Evolutionary conservation across 2,888 invertebrate species (phyloP).

Genomic region (Rugalucina vietnamica): DNA sequence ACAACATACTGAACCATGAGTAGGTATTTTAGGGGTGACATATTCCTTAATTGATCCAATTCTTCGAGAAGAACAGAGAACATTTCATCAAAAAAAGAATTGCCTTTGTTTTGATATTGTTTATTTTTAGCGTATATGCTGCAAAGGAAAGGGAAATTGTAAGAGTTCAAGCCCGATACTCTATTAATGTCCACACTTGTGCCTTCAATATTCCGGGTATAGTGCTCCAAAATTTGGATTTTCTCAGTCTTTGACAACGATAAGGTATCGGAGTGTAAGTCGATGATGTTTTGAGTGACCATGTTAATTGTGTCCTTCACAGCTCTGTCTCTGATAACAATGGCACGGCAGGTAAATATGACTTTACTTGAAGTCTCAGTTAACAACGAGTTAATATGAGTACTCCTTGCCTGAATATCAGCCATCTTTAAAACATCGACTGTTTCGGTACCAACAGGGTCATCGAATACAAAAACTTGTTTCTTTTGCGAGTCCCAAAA

Average conservation of each 20-base stretch:
- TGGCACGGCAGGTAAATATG: background rate
- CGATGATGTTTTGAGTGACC: background rate
- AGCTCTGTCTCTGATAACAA: background rate
- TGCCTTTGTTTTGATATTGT: background rate
- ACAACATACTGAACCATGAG: background rate
- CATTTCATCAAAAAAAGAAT: background rate
- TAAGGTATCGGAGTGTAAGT: background rate
- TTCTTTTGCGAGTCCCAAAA: background rate
- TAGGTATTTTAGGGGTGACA: background rate
- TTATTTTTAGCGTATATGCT: background rate
- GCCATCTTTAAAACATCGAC: background rate
- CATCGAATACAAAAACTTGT: constrained; percentile 4
- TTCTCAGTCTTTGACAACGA: background rate
- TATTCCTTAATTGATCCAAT: background rate
- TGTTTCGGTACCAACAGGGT: constrained; percentile 1
- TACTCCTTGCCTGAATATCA: background rate
- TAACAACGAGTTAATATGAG: background rate
- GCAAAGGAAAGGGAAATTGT: background rate
- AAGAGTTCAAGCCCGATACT: background rate
- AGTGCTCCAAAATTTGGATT: background rate
- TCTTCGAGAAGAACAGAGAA: background rate
- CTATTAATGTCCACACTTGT: background rate
- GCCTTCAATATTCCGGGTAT: background rate
- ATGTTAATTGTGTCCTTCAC: background rate
- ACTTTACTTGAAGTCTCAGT: background rate